These are phyloP conservation scores for Vimba vimba DNA, from an alignment of 2,113 vertebrate genomes.

Conservation along the genomic window DNA sequence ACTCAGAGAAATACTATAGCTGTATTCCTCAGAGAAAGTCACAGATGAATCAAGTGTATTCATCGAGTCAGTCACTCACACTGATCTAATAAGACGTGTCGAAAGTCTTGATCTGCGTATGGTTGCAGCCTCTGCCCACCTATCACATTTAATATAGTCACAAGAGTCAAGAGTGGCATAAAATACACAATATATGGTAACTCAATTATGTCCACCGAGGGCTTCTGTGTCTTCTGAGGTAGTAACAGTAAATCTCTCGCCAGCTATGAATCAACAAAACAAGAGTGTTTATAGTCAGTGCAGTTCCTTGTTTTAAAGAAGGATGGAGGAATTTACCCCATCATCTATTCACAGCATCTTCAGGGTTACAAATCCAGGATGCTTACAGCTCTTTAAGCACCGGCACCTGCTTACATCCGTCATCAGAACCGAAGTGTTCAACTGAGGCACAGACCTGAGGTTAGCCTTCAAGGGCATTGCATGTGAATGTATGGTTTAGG, in stretches of 20 bases:
- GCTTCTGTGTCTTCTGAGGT: neutral
- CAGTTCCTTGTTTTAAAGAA: neutral
- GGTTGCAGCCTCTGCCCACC: neutral
- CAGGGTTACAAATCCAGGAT: neutral
- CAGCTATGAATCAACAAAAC: neutral
- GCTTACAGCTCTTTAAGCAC: neutral
- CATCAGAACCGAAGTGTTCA: neutral
- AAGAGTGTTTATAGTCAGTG: neutral
- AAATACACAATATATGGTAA: neutral
- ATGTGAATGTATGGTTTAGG: neutral
- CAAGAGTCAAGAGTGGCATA: neutral
- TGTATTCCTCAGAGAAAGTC: neutral
- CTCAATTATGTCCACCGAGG: neutral
- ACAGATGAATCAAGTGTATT: neutral
- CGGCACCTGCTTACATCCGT: neutral
- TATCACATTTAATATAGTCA: neutral
- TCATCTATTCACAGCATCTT: neutral
- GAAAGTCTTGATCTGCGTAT: no score
- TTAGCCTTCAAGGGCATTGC: constrained; percentile 4
- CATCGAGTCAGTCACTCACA: neutral
- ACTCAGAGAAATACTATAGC: neutral
- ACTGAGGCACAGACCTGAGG: neutral
- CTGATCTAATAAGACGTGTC: no score
- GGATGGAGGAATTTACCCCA: neutral
- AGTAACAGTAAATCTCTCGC: neutral